phyloP scores from a whole-genome alignment of 2,888 invertebrate species.

The Deilephila porcellus region DNA sequence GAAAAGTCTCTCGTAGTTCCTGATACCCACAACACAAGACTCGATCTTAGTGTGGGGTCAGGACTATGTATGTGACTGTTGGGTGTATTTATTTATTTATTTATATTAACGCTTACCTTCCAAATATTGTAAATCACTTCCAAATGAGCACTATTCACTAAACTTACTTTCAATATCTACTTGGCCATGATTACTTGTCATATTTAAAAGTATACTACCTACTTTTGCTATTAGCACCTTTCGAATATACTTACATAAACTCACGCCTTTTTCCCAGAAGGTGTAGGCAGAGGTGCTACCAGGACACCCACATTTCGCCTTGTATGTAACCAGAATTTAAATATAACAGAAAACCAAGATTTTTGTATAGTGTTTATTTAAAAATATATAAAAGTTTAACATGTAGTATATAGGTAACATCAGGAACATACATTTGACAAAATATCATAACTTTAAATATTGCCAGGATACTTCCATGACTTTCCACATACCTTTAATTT shows the following conservation, averaged over 20 bases:
- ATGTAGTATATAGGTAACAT: not conserved
- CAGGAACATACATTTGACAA: too few species aligned
- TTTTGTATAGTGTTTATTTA: not conserved
- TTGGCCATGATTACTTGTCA: not conserved
- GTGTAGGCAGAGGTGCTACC: too few species aligned
- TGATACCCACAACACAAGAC: too few species aligned
- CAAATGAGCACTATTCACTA: not conserved
- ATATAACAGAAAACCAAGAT: not conserved
- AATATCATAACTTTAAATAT: too few species aligned
- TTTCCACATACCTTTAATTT: too few species aligned
- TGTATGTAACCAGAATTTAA: too few species aligned
- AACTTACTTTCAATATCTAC: not conserved
- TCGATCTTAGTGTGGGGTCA: too few species aligned
- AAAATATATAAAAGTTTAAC: constrained; percentile 1
- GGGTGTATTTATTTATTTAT: too few species aligned
- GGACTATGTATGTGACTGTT: not conserved
- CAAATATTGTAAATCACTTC: not conserved
- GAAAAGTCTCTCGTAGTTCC: too few species aligned
- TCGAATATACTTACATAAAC: not conserved
- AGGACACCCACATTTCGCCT: too few species aligned
- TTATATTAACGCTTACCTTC: not conserved
- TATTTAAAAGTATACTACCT: not conserved
- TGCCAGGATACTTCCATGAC: too few species aligned
- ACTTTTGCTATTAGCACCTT: not conserved
- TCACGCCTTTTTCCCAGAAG: too few species aligned